Percentiles rank a stretch among this genome's conserved stretches.
Conservation (phyloP, 1,140 invertebrate species). For the Rhopalosiphum maidis region DNA sequence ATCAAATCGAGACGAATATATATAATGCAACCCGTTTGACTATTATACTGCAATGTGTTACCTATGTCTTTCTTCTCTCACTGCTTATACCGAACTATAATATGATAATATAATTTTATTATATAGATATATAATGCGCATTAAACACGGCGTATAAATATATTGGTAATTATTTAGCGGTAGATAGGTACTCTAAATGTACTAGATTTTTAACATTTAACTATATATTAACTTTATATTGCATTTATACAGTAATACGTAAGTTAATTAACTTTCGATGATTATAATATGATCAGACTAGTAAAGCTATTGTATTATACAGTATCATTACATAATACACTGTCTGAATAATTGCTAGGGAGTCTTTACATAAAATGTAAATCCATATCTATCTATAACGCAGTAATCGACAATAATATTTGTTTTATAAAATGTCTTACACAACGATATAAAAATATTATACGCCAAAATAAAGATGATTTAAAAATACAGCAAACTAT, state of each 20-base stretch:
- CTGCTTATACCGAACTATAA: not conserved
- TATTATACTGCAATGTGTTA: not conserved
- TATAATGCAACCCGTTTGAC: not conserved
- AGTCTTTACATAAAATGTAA: not conserved
- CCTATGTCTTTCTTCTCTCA: not conserved
- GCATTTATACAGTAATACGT: no score
- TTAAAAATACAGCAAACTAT: not conserved
- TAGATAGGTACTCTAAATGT: not conserved
- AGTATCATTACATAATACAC: not conserved
- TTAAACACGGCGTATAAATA: not conserved
- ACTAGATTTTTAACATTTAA: not conserved
- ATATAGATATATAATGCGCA: not conserved
- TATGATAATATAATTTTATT: not conserved
- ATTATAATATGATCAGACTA: not conserved
- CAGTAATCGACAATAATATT: not conserved
- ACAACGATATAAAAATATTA: not conserved
- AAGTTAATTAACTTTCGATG: not conserved
- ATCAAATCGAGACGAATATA: constrained; percentile 10
- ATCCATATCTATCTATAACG: not conserved
- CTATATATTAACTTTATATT: not conserved
- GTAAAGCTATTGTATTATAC: not conserved
- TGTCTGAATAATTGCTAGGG: not conserved
- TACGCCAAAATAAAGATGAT: not conserved
- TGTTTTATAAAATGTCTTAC: not conserved
- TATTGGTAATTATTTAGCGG: not conserved